Conservation (phyloP, 2,888 invertebrate species). For the Pogonocherus hispidulus region DNA sequence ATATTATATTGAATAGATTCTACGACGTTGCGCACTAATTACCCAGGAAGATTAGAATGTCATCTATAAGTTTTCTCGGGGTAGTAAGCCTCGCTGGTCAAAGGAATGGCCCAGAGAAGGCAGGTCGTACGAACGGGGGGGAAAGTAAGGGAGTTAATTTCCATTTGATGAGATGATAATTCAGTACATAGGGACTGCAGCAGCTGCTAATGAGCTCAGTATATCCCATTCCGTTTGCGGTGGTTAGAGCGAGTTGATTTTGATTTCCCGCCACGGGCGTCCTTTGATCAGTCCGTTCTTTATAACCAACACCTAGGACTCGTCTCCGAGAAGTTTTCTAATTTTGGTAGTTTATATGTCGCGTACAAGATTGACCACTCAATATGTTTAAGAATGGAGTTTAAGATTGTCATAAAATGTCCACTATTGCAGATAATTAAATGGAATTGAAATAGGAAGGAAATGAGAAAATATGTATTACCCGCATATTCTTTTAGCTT, state of each 20-base stretch:
- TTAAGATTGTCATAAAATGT: too few relatives aligned
- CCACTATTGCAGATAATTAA: too few relatives aligned
- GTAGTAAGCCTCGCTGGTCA: background rate
- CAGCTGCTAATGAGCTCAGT: background rate
- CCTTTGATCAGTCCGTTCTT: background rate
- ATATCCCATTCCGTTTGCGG: background rate
- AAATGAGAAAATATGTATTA: too few relatives aligned
- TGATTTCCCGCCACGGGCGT: background rate
- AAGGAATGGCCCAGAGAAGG: background rate
- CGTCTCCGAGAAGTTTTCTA: too few relatives aligned
- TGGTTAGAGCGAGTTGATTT: background rate
- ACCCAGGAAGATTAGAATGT: slow-evolving; percentile 1
- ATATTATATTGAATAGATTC: too few relatives aligned
- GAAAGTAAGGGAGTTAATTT: background rate
- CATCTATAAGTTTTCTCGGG: background rate
- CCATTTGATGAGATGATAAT: background rate
- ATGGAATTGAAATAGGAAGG: too few relatives aligned
- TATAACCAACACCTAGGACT: too few relatives aligned
- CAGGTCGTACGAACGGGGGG: too few relatives aligned
- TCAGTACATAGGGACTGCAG: background rate
- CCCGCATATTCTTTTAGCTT: too few relatives aligned
- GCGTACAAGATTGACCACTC: too few relatives aligned
- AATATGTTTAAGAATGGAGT: too few relatives aligned
- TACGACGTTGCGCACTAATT: background rate
- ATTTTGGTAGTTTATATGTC: too few relatives aligned